Conservation (phyloP, 2,888 invertebrate genomes). For the Perizoma affinitatum region DNA sequence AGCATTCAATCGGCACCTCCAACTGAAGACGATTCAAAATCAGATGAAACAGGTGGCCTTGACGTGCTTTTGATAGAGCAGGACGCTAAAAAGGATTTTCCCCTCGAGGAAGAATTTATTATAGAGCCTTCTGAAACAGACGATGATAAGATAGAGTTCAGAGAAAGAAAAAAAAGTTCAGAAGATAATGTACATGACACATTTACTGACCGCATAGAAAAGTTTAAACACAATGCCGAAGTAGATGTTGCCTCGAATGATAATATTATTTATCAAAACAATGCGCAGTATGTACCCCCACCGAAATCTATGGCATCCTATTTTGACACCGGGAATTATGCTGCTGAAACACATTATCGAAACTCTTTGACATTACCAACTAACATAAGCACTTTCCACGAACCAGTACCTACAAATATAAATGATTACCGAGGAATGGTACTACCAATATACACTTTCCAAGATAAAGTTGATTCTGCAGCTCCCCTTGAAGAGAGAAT, state of each 20-base stretch:
- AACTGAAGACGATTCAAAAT: constrained; percentile 64
- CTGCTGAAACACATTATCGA: constrained; percentile 69
- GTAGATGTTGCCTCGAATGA: constrained; percentile 10
- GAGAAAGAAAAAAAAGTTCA: constrained; percentile 50
- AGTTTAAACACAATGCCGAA: constrained; percentile 54
- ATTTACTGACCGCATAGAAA: constrained; percentile 71
- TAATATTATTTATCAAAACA: constrained; percentile 14
- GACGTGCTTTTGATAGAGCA: constrained; percentile 76
- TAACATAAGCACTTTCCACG: constrained; percentile 34
- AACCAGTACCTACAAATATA: constrained; percentile 31
- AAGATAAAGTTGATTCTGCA: neutral
- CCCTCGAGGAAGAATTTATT: constrained; percentile 68
- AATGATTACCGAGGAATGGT: constrained; percentile 30
- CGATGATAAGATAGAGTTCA: constrained; percentile 68
- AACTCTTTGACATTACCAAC: constrained; percentile 60
- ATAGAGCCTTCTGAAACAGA: constrained; percentile 73
- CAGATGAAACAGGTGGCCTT: constrained; percentile 65
- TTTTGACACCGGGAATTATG: constrained; percentile 78
- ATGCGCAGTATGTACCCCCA: constrained; percentile 32
- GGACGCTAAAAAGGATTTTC: constrained; percentile 75
- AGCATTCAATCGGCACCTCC: constrained; percentile 66
- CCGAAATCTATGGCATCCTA: constrained; percentile 70
- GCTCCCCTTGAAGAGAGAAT: neutral
- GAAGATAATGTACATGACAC: constrained; percentile 61
- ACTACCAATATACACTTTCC: neutral